phyloP scores from a whole-genome alignment of 2,797 vertebrate species.

The Spea hammondii region DNA sequence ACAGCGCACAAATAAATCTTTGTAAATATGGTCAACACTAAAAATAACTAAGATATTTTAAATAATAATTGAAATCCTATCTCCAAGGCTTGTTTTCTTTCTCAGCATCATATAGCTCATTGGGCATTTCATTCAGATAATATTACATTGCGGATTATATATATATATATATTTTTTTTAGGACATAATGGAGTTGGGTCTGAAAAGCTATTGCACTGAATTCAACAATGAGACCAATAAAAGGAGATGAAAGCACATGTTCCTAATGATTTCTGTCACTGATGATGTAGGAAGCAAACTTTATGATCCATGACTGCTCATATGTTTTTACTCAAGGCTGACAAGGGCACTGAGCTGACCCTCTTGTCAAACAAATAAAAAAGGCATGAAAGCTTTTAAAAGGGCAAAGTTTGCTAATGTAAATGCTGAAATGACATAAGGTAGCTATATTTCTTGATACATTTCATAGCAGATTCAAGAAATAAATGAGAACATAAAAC shows the following conservation, averaged over 20 bases:
- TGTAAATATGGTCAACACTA: too few species aligned
- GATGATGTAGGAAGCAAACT: background rate
- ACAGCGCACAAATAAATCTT: too few species aligned
- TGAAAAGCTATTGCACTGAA: background rate
- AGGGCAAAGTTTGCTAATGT: slow-evolving; percentile 4
- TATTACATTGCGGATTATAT: too few species aligned
- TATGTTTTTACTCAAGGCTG: background rate
- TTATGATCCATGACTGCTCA: background rate
- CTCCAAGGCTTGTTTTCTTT: too few species aligned
- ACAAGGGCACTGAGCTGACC: background rate
- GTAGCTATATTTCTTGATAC: too few species aligned
- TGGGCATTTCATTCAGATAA: too few species aligned
- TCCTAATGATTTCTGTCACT: background rate
- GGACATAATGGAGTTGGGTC: background rate
- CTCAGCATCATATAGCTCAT: too few species aligned
- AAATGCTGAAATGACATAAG: background rate
- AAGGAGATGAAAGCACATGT: background rate
- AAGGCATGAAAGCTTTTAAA: background rate
- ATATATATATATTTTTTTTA: too few species aligned
- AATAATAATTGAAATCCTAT: too few species aligned
- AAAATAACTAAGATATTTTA: too few species aligned
- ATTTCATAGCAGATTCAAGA: too few species aligned
- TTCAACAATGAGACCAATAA: background rate
- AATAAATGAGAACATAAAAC: too few species aligned
- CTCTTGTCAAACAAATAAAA: background rate